Conservation (phyloP, 2,113 vertebrate species). For the Merops nubicus region DNA sequence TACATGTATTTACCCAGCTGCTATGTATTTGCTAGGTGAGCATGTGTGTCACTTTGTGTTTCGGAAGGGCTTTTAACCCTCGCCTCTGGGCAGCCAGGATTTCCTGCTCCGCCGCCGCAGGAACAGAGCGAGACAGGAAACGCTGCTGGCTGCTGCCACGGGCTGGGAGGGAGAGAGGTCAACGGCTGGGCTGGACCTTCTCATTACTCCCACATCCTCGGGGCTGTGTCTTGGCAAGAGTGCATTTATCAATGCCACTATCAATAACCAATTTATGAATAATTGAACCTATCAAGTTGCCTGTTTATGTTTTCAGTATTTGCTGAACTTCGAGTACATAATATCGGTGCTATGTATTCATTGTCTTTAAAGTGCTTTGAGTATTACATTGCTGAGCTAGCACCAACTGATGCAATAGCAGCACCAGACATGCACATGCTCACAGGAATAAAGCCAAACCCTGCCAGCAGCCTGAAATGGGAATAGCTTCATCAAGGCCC, state of each 20-base stretch:
- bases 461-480: neutral
- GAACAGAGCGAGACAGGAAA: conserved; percentile 59
- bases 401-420: neutral
- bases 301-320: neutral
- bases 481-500: neutral
- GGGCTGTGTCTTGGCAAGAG: neutral
- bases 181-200: conserved; percentile 5
- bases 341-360: neutral
- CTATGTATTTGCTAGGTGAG: conserved; percentile 67
- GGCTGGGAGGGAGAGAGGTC: conserved; percentile 26
- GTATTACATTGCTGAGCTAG: neutral
- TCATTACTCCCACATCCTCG: conserved; percentile 6
- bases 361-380: neutral
- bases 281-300: neutral
- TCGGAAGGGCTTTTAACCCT: conserved; percentile 68
- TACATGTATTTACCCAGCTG: conserved; percentile 76
- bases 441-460: neutral
- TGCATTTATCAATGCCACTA: neutral
- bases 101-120: conserved; percentile 59
- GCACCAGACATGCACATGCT: fast-evolving
- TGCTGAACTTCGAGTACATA: neutral
- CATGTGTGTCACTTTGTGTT: conserved; percentile 61
- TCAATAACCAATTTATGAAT: neutral
- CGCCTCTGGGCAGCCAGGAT: conserved; percentile 59
- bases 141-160: conserved; percentile 17